These are phyloP conservation scores for Zootermopsis nevadensis DNA, from an alignment of 2,888 invertebrate genomes.

Conservation along the genomic window DNA sequence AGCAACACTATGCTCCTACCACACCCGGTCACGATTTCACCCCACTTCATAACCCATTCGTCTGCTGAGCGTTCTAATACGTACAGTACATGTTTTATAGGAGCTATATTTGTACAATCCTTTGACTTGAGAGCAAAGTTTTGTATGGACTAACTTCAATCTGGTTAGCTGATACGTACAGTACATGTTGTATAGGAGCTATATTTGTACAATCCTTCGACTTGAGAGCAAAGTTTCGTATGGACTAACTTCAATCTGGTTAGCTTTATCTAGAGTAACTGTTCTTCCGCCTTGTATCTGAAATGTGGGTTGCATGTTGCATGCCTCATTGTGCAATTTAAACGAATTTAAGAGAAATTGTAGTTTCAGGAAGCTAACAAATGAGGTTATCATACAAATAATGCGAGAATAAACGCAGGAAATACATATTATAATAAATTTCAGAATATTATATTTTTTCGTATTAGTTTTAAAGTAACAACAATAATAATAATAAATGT, in stretches of 20 bases:
- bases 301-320: not conserved
- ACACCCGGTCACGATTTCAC: not conserved
- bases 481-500: too few species aligned
- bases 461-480: too few species aligned
- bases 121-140: not conserved
- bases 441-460: too few species aligned
- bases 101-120: not conserved
- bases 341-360: too few species aligned
- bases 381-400: too few species aligned
- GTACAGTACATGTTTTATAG: not conserved
- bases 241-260: not conserved
- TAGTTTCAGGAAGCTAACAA: too few species aligned
- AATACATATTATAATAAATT: too few species aligned
- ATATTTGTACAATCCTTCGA: not conserved
- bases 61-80: not conserved
- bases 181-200: too few species aligned
- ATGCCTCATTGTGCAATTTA: too few species aligned
- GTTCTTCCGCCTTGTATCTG: not conserved
- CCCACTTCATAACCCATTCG: not conserved
- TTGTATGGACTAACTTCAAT: not conserved
- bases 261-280: not conserved
- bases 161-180: not conserved
- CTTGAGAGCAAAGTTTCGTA: not conserved
- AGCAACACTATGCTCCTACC: not conserved
- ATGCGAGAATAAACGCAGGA: too few species aligned